These are phyloP conservation scores for Toxotes chatareus DNA, from an alignment of 2,113 vertebrate genomes.

Conservation along the genomic window DNA sequence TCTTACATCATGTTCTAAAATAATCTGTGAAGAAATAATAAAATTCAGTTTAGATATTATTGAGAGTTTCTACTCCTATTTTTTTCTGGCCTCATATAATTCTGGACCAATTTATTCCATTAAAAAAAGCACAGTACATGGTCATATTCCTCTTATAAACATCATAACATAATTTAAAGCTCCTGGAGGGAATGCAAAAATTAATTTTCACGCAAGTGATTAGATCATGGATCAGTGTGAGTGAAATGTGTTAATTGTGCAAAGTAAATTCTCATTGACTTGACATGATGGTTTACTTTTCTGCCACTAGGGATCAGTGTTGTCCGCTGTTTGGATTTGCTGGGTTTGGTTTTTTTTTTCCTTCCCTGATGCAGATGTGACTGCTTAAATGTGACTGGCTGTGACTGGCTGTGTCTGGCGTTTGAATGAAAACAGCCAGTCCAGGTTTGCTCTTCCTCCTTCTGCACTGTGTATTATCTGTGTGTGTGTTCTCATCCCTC, in stretches of 20 bases:
- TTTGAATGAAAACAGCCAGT: conserved; percentile 73
- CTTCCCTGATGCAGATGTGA: not conserved
- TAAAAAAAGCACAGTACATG: not conserved
- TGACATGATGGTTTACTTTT: not conserved
- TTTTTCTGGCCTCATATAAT: not conserved
- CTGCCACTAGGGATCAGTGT: conserved; percentile 47
- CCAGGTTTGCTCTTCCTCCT: not conserved
- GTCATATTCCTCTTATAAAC: not conserved
- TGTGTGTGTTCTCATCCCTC: conserved; percentile 24
- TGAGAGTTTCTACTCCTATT: not conserved
- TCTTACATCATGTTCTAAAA: not conserved
- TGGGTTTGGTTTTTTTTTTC: not conserved
- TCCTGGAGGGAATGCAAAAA: not conserved
- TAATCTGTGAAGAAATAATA: not conserved
- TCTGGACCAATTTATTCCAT: not conserved
- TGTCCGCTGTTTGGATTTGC: conserved; percentile 46
- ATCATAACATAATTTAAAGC: not conserved
- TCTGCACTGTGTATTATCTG: not conserved
- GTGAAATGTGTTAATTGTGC: not conserved
- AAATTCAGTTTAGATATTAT: too few species aligned
- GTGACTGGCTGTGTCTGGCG: conserved; percentile 59
- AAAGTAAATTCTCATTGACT: not conserved
- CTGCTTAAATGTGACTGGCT: conserved; percentile 62
- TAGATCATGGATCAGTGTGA: not conserved
- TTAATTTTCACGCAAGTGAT: not conserved